Conservation (phyloP, 2,113 vertebrate genomes). For the Acanthochromis polyacanthus region DNA sequence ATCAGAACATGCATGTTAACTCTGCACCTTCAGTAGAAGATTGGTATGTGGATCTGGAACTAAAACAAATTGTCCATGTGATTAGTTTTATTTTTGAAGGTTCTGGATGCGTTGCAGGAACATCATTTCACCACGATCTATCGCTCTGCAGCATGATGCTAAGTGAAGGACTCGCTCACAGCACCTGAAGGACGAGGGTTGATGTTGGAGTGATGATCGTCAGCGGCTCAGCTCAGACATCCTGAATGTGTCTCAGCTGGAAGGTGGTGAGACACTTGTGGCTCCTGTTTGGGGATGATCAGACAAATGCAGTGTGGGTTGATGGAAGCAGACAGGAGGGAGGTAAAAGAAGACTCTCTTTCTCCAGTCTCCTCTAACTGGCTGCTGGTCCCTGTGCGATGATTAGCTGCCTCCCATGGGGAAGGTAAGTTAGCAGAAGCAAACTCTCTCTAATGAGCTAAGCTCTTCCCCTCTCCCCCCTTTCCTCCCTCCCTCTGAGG, state of each 20-base stretch:
- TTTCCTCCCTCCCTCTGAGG: conserved; percentile 54
- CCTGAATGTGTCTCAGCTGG: not conserved
- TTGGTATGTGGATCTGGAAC: too few species aligned
- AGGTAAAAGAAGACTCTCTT: conserved; percentile 63
- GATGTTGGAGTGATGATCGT: conserved; percentile 6
- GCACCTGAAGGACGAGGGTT: conserved; percentile 7
- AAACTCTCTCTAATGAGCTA: conserved; percentile 86
- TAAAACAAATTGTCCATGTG: too few species aligned
- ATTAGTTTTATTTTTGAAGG: too few species aligned
- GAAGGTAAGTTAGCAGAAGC: conserved; percentile 82
- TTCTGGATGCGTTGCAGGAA: not conserved
- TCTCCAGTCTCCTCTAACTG: conserved; percentile 70
- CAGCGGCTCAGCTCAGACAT: not conserved
- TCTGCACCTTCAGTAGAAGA: too few species aligned
- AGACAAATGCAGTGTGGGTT: conserved; percentile 13
- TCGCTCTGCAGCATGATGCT: not conserved
- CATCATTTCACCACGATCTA: not conserved
- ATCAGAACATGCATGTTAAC: too few species aligned
- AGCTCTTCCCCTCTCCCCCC: conserved; percentile 64
- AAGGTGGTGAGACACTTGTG: not conserved
- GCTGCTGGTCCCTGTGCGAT: conserved; percentile 75
- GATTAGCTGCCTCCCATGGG: conserved; percentile 79
- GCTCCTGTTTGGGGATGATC: conserved; percentile 23
- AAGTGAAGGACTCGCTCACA: conserved; percentile 2
- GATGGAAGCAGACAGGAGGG: conserved; percentile 21